Percentiles rank a stretch among this genome's conserved stretches.
These are phyloP conservation scores for Sarcophaga subvicina DNA, from an alignment of 2,888 invertebrate genomes.

Conservation along the genomic window DNA sequence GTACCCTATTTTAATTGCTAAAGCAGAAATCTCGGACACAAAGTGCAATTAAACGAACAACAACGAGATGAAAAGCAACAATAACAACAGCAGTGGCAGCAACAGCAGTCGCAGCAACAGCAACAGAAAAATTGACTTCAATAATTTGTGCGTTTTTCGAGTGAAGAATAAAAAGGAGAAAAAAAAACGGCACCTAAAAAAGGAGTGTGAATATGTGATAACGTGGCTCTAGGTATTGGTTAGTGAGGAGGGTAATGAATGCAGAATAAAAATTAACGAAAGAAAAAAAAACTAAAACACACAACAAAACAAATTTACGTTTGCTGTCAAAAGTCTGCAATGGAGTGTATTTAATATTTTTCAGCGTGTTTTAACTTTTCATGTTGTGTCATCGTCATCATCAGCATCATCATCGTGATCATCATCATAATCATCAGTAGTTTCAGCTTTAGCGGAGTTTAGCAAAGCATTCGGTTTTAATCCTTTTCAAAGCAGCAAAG, in stretches of 20 bases:
- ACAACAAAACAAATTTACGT: conserved; percentile 79
- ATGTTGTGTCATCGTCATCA: conserved; percentile 80
- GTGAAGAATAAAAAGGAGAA: conserved; percentile 29
- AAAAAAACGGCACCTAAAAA: conserved; percentile 33
- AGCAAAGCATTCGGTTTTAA: background rate
- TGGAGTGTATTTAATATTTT: conserved; percentile 80
- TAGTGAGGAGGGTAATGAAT: conserved; percentile 42
- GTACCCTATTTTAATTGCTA: conserved; percentile 78
- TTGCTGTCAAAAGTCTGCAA: conserved; percentile 79
- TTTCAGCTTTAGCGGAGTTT: background rate
- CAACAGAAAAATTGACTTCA: conserved; percentile 60
- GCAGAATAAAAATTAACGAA: conserved; percentile 40
- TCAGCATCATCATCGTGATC: conserved; percentile 37
- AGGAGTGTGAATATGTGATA: conserved; percentile 58
- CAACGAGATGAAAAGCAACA: conserved; percentile 31
- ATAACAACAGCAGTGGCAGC: conserved; percentile 25
- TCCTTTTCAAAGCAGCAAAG: conserved; percentile 42
- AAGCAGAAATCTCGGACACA: conserved; percentile 72
- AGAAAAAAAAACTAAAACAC: conserved; percentile 43
- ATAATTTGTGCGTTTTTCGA: conserved; percentile 33
- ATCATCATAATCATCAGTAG: background rate
- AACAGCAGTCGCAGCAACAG: background rate
- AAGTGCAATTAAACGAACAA: conserved; percentile 71
- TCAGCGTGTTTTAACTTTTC: conserved; percentile 80
- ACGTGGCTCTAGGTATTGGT: background rate